Conservation (phyloP, 2,113 vertebrate genomes). For the Corapipo altera region DNA sequence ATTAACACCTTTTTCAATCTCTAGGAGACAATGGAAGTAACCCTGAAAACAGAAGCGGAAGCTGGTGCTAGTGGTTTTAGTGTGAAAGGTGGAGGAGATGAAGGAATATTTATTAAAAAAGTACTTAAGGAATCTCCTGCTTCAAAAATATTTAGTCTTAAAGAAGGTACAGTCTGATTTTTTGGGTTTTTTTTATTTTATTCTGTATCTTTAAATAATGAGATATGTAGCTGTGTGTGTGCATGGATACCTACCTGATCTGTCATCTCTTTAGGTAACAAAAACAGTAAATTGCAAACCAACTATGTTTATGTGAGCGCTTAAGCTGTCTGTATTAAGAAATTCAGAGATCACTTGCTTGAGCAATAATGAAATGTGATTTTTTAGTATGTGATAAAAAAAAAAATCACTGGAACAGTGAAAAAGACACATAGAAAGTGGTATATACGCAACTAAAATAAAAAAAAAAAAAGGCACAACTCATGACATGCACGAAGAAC, state of each 20-base stretch:
- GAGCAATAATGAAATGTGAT: neutral
- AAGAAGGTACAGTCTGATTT: slow-evolving; percentile 82
- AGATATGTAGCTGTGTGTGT: neutral
- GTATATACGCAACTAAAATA: neutral
- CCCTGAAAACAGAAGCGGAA: slow-evolving; percentile 84
- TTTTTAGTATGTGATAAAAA: neutral
- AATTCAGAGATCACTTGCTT: neutral
- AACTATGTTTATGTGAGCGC: neutral
- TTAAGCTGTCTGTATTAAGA: neutral
- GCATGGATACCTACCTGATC: neutral
- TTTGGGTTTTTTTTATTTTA: neutral
- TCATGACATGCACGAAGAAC: neutral
- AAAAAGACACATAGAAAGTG: neutral
- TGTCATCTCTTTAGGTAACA: neutral
- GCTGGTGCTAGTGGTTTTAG: slow-evolving; percentile 86
- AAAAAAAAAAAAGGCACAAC: neutral
- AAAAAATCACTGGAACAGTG: neutral
- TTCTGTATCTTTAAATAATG: neutral
- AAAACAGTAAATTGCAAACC: neutral
- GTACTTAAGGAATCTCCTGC: slow-evolving; percentile 89
- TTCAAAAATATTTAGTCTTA: slow-evolving; percentile 84
- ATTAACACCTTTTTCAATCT: neutral
- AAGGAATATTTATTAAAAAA: slow-evolving; percentile 89
- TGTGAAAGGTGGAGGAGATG: slow-evolving; percentile 86
- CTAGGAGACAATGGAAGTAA: slow-evolving; percentile 76